Evolutionary conservation across 2,113 vertebrate genomes (phyloP).

Genomic region (Zapus hudsonius): DNA sequence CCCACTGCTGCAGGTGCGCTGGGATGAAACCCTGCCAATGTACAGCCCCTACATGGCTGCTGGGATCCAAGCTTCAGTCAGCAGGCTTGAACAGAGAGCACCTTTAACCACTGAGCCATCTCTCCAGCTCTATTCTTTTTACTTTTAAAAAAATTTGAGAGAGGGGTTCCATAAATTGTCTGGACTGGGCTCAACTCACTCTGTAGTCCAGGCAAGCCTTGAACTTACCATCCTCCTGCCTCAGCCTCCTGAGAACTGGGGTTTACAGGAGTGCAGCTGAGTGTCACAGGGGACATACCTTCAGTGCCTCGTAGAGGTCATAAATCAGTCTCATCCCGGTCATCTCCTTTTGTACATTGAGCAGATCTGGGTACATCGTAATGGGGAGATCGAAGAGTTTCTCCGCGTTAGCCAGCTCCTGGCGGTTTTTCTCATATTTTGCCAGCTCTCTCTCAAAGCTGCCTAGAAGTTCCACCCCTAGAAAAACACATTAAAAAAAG

Average conservation of each 20-base stretch:
- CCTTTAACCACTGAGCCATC: no score
- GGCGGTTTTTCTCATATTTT: constrained; percentile 83
- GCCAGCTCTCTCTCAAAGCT: constrained; percentile 88
- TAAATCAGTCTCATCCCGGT: constrained; percentile 89
- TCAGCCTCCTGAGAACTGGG: not conserved
- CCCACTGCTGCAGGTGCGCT: no score
- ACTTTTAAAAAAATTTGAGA: no score
- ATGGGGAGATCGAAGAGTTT: constrained; percentile 93
- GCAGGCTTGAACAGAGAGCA: no score
- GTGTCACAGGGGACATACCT: constrained; percentile 76
- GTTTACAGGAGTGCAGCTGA: not conserved
- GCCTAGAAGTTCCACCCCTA: constrained; percentile 89
- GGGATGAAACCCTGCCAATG: no score
- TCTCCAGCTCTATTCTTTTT: no score
- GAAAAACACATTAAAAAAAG: not conserved
- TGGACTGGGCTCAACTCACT: no score
- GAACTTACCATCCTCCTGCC: not conserved
- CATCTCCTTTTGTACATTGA: constrained; percentile 91
- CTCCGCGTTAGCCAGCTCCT: constrained; percentile 90
- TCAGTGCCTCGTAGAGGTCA: constrained; percentile 89
- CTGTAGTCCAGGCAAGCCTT: not conserved
- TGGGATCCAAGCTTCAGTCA: no score
- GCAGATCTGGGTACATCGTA: constrained; percentile 88
- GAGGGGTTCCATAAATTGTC: no score
- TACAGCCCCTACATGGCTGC: no score